Base-by-base conservation (phyloP, 92 coral and sea anemone genomes). In the Paragorgia papillata region DNA sequence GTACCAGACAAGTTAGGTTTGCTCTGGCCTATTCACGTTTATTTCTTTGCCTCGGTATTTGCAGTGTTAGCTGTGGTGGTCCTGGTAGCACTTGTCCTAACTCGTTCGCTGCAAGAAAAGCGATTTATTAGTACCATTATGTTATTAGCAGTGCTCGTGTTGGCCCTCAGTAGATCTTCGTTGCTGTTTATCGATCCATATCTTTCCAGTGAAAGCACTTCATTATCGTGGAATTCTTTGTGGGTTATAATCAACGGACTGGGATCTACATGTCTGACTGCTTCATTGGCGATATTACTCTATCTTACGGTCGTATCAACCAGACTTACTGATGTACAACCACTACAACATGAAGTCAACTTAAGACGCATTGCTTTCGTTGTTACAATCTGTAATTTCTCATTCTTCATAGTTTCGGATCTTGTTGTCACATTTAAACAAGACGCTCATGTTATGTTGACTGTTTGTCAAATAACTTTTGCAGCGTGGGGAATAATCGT, bases 401-500 rank as follows among this genome's bases (percentile, higher is more conserved):
- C 73, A 9, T 91, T 83, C 64, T 32, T 86, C 62, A 43, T 82
- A 26, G 37, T 76, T 30, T 82, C 97, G 34, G 93, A 91, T 49
- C 43, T 80, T 61, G 79, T 81, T 0, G 92, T 89, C 32, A 61
- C 83, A 17, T 82, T 82, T 30, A 33, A 49, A 18, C 81, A 79
- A 7, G 43, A 66, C 31, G 89, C 87, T 6, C 80, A 73, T 22
- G 65, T 86, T 1, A 49, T 91, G 89, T 27, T 91, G 9, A 46
- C 82, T 4, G 65, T 83, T 13, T 91, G 97, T 57, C 92, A 86
- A 33, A 71, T 80, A 13, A 51, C 81, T 0, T 91, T 86, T 49
- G 88, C 97, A 39, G 50, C 67, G 33, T 91, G 97, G 97, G 97
- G 97, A 35, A 15, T 89, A 17, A 43, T 89, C 1, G 67, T 89